These are phyloP conservation scores for Caenorhabditis uteleia DNA, from an alignment of 2,888 invertebrate genomes.

Conservation along the genomic window DNA sequence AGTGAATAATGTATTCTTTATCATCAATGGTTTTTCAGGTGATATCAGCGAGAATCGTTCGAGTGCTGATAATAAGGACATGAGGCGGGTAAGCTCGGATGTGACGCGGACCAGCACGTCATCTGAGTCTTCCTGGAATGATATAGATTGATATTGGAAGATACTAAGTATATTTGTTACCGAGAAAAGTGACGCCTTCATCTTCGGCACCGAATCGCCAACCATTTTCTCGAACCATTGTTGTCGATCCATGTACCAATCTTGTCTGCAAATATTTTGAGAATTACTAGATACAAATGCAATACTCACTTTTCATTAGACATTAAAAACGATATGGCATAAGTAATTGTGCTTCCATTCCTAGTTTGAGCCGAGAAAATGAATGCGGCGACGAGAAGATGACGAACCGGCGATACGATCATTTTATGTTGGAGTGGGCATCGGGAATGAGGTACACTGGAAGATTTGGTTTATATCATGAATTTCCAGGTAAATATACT, in stretches of 20 bases:
- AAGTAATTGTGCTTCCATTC: slow-evolving; percentile 43
- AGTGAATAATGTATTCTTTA: slow-evolving; percentile 47
- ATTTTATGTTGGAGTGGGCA: slow-evolving; percentile 59
- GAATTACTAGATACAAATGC: slow-evolving; percentile 10
- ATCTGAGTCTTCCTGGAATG: slow-evolving; percentile 47
- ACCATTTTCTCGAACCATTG: slow-evolving; percentile 48
- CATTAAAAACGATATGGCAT: slow-evolving; percentile 61
- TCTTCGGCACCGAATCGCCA: slow-evolving; percentile 49
- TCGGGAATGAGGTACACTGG: slow-evolving; percentile 29
- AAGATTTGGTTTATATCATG: neutral
- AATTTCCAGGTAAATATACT: neutral
- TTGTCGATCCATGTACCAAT: slow-evolving; percentile 61
- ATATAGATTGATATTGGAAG: neutral
- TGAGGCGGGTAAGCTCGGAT: slow-evolving; percentile 42
- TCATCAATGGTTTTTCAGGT: slow-evolving; percentile 32
- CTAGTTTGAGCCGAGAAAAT: slow-evolving; percentile 52
- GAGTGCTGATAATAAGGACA: slow-evolving; percentile 44
- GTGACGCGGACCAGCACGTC: slow-evolving; percentile 56
- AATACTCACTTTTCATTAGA: slow-evolving; percentile 39
- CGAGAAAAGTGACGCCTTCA: slow-evolving; percentile 49
- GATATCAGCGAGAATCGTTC: slow-evolving; percentile 49
- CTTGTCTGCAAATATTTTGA: slow-evolving; percentile 50
- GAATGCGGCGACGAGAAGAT: slow-evolving; percentile 54
- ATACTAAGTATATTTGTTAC: slow-evolving; percentile 12
- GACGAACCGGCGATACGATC: slow-evolving; percentile 55